phyloP scores from a whole-genome alignment of 2,113 vertebrate genomes.

The Cottus gobio region DNA sequence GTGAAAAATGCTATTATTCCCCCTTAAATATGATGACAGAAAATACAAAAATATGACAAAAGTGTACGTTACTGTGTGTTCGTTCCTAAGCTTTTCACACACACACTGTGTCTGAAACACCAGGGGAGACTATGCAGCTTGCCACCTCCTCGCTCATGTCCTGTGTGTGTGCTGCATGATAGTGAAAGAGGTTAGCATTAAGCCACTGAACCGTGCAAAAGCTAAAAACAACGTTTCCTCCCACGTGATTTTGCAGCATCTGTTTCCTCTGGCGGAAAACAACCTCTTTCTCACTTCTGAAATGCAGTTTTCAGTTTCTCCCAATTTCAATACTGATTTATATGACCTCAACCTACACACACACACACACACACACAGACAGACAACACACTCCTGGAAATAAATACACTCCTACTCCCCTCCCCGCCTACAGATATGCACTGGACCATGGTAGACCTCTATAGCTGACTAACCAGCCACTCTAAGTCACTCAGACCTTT shows the following conservation, averaged over 20 bases:
- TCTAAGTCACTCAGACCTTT: slow-evolving; percentile 55
- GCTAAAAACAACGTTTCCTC: slow-evolving; percentile 57
- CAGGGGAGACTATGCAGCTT: background rate
- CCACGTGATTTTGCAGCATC: slow-evolving; percentile 67
- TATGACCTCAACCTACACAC: slow-evolving; percentile 26
- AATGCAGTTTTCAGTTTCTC: slow-evolving; percentile 62
- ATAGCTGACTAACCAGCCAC: slow-evolving; percentile 30
- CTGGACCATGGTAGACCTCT: background rate
- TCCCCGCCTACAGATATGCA: slow-evolving; percentile 18
- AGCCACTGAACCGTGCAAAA: slow-evolving; percentile 30
- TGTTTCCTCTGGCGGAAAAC: slow-evolving; percentile 78
- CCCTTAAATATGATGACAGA: background rate
- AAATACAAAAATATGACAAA: background rate
- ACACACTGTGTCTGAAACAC: background rate
- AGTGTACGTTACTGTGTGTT: background rate
- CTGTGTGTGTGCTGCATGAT: slow-evolving; percentile 2
- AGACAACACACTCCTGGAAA: slow-evolving; percentile 21
- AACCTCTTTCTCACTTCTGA: slow-evolving; percentile 72
- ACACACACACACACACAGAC: background rate
- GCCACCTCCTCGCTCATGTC: background rate
- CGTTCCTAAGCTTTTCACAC: background rate
- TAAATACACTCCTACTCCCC: slow-evolving; percentile 58
- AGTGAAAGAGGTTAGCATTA: slow-evolving; percentile 24
- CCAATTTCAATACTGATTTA: slow-evolving; percentile 45
- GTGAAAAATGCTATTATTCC: background rate